Base-by-base conservation (phyloP, 2,888 invertebrate species). In the Sinopyrophorus schimmeli region DNA sequence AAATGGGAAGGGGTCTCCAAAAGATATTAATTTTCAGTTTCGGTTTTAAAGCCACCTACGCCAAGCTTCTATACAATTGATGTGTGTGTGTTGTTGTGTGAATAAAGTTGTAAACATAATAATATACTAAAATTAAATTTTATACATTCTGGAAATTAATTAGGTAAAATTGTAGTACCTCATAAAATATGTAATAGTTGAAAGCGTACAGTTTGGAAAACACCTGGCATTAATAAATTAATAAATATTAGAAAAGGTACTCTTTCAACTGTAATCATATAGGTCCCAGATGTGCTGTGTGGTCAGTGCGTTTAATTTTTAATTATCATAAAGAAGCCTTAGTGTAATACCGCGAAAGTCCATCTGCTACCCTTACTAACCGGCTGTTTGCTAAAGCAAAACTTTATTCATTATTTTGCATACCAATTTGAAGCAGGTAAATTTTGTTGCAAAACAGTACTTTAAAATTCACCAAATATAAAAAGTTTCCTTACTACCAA, bases 241-340 rank as follows among this genome's bases (percentile, higher is more conserved):
- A 43, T 43, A 35, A 49, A 38, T 43, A 44, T 43, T 44, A 38
- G 44, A 49, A 49, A 49, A 32, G 41, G 39, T 35, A 46, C 18
- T 46, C 46, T 51, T 46, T 35, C 41, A 46, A 46, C 40, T 43
- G 40, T 35, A 51, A 51, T 26, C 34, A 46, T 38, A 46, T 41
- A 39, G 50, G 50, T 51, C 50, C 46, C 50, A 51, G 50, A 51
- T 51, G 50, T 40, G 46, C 46, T 24, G 40, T 51, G 50, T 46
- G 50, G 50, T 51, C 50, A 51, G 50, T 46, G 23, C 41, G 50
- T 51, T 51, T 51, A 51, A 51, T 51, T 51, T 51, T 51, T 46
- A 51, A 46, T 51, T 46, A 46, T 30, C 40, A 41, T 46, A 46
- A 51, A 46, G 46, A 51, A 46, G 26, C 50, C 40, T 51, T 46